Conservation (phyloP, 2,113 vertebrate genomes). For the Stegostoma tigrinum region DNA sequence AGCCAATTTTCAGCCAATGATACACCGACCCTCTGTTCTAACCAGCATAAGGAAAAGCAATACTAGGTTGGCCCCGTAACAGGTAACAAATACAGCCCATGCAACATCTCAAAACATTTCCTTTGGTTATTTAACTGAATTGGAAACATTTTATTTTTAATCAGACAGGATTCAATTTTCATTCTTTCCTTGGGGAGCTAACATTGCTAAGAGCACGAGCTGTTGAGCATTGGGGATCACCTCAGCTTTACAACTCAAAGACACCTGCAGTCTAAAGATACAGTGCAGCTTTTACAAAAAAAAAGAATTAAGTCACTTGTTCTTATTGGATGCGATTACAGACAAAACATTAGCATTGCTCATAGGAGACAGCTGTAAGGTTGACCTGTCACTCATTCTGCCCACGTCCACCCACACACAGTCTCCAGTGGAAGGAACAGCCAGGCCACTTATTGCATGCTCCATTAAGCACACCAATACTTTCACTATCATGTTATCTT, state of each 20-base stretch:
- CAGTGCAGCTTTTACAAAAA: neutral
- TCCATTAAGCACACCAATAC: neutral
- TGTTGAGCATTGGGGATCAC: neutral
- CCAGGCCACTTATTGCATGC: neutral
- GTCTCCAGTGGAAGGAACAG: conserved; percentile 7
- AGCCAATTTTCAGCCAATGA: neutral
- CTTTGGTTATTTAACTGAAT: neutral
- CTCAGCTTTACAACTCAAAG: neutral
- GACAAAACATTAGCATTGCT: conserved; percentile 3
- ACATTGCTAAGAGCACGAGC: neutral
- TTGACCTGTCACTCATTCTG: conserved; percentile 12
- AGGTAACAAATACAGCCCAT: neutral
- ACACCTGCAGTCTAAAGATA: neutral
- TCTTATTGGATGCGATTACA: neutral
- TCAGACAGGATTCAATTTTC: neutral
- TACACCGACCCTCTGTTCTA: neutral
- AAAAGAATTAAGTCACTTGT: neutral
- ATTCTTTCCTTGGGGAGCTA: neutral
- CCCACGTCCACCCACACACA: conserved; percentile 33
- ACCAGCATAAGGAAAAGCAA: neutral
- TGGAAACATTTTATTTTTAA: neutral
- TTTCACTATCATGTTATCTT: neutral
- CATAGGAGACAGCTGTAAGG: conserved; percentile 16
- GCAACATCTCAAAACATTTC: neutral
- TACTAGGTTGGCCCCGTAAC: neutral